phyloP scores from a whole-genome alignment of 2,797 vertebrate species.

The Leontopithecus rosalia region DNA sequence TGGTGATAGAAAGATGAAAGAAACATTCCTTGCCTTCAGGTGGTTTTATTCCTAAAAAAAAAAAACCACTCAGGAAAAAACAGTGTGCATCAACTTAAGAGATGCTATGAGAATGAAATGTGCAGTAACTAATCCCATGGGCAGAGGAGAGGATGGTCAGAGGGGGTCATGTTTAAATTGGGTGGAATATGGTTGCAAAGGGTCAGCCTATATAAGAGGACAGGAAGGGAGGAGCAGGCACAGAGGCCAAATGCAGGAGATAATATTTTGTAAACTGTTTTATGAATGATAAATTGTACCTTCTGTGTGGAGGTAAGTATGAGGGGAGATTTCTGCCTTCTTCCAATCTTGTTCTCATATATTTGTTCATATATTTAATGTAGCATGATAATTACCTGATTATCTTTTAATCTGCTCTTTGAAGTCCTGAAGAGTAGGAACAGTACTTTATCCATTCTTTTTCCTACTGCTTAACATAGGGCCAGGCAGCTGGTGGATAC shows the following conservation, averaged over 20 bases:
- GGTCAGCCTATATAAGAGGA: not conserved
- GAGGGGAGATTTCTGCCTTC: not conserved
- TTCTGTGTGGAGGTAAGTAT: not conserved
- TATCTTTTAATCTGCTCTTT: not conserved
- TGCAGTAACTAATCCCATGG: not conserved
- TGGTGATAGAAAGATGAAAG: not conserved
- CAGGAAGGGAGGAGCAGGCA: not conserved
- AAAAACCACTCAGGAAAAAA: not conserved
- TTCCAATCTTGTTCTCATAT: not conserved
- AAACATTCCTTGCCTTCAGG: not conserved
- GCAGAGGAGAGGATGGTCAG: not conserved
- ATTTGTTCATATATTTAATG: not conserved
- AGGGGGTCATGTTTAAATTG: not conserved
- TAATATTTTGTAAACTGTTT: not conserved
- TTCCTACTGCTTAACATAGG: not conserved
- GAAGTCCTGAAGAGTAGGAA: not conserved
- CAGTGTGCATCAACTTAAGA: not conserved
- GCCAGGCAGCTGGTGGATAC: not conserved
- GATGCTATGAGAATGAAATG: not conserved
- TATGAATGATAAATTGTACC: not conserved
- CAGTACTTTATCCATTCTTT: not conserved
- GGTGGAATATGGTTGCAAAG: not conserved
- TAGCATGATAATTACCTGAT: not conserved
- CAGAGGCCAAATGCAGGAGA: not conserved
- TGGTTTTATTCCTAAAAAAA: not conserved